Base-by-base conservation (phyloP, 2,888 invertebrate genomes). In the Oxyteleia sp. region DNA sequence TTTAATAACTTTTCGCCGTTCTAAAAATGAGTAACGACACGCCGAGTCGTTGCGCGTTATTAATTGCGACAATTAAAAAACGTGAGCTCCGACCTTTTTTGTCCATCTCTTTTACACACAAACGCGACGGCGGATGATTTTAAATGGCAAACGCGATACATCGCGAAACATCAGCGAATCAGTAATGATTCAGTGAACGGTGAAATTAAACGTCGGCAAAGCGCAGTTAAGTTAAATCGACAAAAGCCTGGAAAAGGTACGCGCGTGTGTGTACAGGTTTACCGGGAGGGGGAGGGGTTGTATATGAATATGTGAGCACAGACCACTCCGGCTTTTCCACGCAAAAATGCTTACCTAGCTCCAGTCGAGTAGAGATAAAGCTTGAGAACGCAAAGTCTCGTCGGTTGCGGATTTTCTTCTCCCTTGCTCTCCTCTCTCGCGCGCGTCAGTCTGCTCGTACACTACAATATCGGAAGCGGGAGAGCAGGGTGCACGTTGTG, bases 261-360 rank as follows among this genome's bases (percentile, higher is more conserved):
- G 80, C n/a, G n/a, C n/a, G n/a, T 20, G 49, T 71, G 61, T 47
- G 32, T 18, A 35, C 64, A 11, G 43, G 20, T 23, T n/a, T 20
- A 16, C 18, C 18, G 35, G 18, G 1, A 32, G 8, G 32, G 4
- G 8, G 4, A 11, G 20, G 47, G 29, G 4, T 84, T 85, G 85
- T 88, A 83, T 87, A 88, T 86, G 88, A 72, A 76, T 87, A 85
- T 84, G 84, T 82, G 85, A 85, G 69, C 51, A 26, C 84, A 68
- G 85, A 89, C 88, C 87, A 88, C 88, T 88, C 85, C 80, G 83
- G 82, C 41, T 69, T 90, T 90, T 88, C 85, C 89, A 87, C 88
- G 88, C 86, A 87, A 88, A 91, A 91, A 88, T 90, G 91, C 91
- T 90, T 89, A 88, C 91, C 88, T 84, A 88, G 89, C 89, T 84